Base-by-base conservation (phyloP, 1,140 invertebrate species). In the Spodoptera litura region DNA sequence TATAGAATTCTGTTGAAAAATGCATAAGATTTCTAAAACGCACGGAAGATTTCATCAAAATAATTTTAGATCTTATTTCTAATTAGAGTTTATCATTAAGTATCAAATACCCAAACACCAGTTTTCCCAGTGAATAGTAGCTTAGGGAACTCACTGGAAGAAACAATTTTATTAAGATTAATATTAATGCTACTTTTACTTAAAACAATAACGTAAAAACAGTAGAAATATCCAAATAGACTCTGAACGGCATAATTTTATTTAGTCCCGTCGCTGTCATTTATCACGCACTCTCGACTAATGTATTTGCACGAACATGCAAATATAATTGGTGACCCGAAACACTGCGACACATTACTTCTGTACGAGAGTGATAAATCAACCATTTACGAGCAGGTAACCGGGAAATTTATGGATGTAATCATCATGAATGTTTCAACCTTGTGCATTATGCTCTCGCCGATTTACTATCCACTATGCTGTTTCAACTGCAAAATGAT, bases 281-380 rank as follows among this genome's bases (percentile, higher is more conserved):
- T 74, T 74, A 74, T 74, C 71, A 51, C n/a, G 38, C 38, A 66
- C 62, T 66, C 62, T 4, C 55, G 56, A 31, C 66, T 51, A 74
- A 64, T 80, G 49, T 76, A 59, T 78, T 79, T 66, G 49, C 61
- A 66, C 78, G 75, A 78, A 76, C 59, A 64, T 64, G 61, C 73
- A 76, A 76, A 76, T 74, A 74, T 76, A 76, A 76, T 76, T 76
- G 73, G 58, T 76, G 78, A 79, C 68, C 72, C 70, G 81, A 84
- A 86, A 83, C 81, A 83, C 76, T 62, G 79, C 78, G 78, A 86
- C 83, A 83, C 78, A 83, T 87, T 83, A 84, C 80, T 73, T 82
- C 78, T 81, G 77, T 83, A 72, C 79, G 27, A 74, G 78, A 76
- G 77, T 44, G 56, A 81, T 84, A 84, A 84, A 86, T 86, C 84